Percentiles rank a stretch among this genome's conserved stretches.
These are phyloP conservation scores for Quadriops clusia DNA, from an alignment of 2,888 invertebrate species.

Conservation along the genomic window DNA sequence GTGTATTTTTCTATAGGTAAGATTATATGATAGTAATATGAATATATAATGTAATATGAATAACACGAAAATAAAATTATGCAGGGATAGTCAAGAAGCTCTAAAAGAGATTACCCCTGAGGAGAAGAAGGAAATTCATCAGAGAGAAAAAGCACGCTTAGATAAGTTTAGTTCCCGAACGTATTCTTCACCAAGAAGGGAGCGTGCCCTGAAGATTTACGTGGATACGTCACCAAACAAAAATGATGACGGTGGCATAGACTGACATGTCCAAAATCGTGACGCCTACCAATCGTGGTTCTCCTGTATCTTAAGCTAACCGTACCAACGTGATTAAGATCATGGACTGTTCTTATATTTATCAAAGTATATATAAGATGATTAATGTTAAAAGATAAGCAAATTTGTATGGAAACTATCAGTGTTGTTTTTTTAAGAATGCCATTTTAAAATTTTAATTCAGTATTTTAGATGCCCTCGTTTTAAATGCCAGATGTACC, in stretches of 20 bases:
- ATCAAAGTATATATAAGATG: too few relatives aligned
- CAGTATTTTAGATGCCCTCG: too few relatives aligned
- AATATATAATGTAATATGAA: not conserved
- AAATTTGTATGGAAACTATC: too few relatives aligned
- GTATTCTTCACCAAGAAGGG: slow-evolving; percentile 49
- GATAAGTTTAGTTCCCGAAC: slow-evolving; percentile 36
- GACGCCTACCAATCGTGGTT: slow-evolving; percentile 26
- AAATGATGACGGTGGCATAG: slow-evolving; percentile 30
- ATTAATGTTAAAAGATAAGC: too few relatives aligned
- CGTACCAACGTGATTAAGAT: too few relatives aligned
- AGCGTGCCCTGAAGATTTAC: slow-evolving; percentile 62
- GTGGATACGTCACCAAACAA: slow-evolving; percentile 42
- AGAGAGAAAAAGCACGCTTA: slow-evolving; percentile 45
- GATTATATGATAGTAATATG: not conserved
- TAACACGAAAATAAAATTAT: too few relatives aligned
- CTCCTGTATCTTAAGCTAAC: slow-evolving; percentile 29
- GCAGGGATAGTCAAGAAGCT: slow-evolving; percentile 50
- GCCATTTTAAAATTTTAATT: too few relatives aligned
- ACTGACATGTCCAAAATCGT: slow-evolving; percentile 31
- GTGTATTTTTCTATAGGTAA: slow-evolving; percentile 57
- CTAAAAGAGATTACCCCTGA: slow-evolving; percentile 47
- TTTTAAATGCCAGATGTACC: too few relatives aligned
- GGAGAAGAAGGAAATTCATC: slow-evolving; percentile 48
- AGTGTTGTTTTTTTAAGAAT: too few relatives aligned
- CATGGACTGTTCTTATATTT: slow-evolving; percentile 15